A percentile compares a stretch with the other conserved stretches of the same genome.
phyloP scores from a whole-genome alignment of 2,888 invertebrate species.

The Prostheceraeus crozeri region DNA sequence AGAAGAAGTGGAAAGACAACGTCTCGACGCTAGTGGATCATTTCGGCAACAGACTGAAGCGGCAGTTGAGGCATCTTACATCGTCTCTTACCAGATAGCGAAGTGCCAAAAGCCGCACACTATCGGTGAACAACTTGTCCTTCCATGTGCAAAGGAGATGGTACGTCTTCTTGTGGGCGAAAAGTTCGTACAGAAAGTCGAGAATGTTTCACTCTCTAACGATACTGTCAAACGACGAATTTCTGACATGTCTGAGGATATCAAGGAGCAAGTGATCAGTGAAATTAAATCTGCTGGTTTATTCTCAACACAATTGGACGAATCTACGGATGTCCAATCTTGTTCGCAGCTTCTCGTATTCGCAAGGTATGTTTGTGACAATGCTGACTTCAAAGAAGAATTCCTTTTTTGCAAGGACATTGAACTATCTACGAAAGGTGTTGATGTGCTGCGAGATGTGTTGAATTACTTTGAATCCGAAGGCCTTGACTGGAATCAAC shows the following conservation, averaged over 20 bases:
- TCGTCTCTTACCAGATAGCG: not conserved
- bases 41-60: too few relatives aligned
- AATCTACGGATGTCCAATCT: not conserved
- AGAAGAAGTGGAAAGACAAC: too few relatives aligned
- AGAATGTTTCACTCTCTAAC: conserved; percentile 1
- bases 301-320: not conserved
- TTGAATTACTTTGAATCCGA: conserved; percentile 14
- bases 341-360: not conserved
- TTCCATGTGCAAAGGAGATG: not conserved
- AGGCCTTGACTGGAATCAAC: conserved; percentile 19
- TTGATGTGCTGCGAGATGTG: too few relatives aligned
- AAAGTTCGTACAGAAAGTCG: not conserved
- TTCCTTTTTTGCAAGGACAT: too few relatives aligned
- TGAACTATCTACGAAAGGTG: too few relatives aligned
- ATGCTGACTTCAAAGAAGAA: too few relatives aligned
- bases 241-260: not conserved
- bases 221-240: conserved; percentile 1
- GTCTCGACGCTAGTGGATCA: too few relatives aligned
- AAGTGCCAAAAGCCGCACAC: not conserved
- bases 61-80: too few relatives aligned
- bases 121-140: not conserved
- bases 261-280: conserved; percentile 19
- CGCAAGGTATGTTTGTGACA: not conserved
- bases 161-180: not conserved
- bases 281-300: not conserved